Evolutionary conservation across 2,797 vertebrate species (phyloP).

Genomic region (Siniperca scherzeri): DNA sequence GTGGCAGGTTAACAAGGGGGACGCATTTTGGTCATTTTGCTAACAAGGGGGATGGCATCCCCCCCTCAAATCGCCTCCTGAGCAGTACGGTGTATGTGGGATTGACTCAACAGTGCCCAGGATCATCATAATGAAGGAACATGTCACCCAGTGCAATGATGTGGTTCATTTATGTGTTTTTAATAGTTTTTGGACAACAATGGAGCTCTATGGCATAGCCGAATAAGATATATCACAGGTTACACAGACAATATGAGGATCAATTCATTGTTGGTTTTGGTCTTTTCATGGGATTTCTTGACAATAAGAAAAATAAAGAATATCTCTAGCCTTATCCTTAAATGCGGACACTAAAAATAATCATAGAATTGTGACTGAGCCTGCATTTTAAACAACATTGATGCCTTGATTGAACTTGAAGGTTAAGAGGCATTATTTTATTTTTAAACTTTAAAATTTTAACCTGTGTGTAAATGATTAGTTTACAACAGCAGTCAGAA

Average conservation of each 20-base stretch:
- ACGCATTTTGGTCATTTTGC: too few relatives aligned
- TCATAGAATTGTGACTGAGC: neutral
- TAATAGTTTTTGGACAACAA: too few relatives aligned
- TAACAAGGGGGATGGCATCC: too few relatives aligned
- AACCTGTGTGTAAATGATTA: neutral
- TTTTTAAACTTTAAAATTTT: neutral
- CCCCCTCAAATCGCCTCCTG: too few relatives aligned
- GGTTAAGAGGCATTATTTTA: neutral
- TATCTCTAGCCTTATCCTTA: neutral
- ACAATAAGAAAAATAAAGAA: slow-evolving; percentile 7
- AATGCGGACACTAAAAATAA: neutral
- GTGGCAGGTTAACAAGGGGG: too few relatives aligned
- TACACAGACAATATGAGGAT: neutral
- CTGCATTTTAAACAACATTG: neutral
- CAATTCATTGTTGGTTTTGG: slow-evolving; percentile 4
- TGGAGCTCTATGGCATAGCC: too few relatives aligned
- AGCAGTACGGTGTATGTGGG: neutral
- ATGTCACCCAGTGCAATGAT: too few relatives aligned
- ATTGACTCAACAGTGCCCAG: neutral
- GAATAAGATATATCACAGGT: too few relatives aligned
- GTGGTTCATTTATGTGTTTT: too few relatives aligned
- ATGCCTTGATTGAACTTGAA: neutral
- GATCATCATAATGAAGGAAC: neutral
- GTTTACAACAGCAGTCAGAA: slow-evolving; percentile 12
- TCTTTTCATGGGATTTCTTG: slow-evolving; percentile 38